Conservation (phyloP, 2,797 vertebrate species). For the Oreortyx pictus region DNA sequence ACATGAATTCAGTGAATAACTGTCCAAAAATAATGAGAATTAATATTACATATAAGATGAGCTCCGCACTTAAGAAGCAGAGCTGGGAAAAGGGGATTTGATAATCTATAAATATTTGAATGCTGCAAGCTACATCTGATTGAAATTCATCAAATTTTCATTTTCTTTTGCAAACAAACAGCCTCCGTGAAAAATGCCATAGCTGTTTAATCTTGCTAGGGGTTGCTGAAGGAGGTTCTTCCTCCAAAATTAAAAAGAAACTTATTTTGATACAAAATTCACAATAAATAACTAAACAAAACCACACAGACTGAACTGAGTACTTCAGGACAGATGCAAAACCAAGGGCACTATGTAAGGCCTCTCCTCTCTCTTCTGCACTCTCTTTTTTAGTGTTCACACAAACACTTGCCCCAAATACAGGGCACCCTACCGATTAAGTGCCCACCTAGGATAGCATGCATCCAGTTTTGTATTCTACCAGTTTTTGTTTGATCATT, state of each 20-base stretch:
- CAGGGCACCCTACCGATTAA: rapidly evolving
- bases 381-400: neutral
- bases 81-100: conserved; percentile 45
- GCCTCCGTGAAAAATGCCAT: conserved; percentile 41
- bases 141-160: conserved; percentile 64
- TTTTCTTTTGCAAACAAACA: conserved; percentile 67
- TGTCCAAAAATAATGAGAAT: conserved; percentile 47
- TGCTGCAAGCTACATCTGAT: conserved; percentile 51
- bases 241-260: conserved; percentile 38
- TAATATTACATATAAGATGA: conserved; percentile 49
- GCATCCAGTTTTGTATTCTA: rapidly evolving
- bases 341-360: neutral
- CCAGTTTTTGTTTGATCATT: neutral
- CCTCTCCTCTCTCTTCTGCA: neutral
- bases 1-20: conserved; percentile 17
- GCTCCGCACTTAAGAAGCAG: conserved; percentile 43
- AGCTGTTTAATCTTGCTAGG: conserved; percentile 34
- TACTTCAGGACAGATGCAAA: neutral
- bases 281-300: neutral
- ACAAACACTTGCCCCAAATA: neutral
- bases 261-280: neutral
- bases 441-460: neutral
- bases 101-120: conserved; percentile 69
- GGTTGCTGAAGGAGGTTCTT: conserved; percentile 17
- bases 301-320: neutral